phyloP scores from a whole-genome alignment of 2,797 vertebrate species.

The Chelidonichthys spinosus region DNA sequence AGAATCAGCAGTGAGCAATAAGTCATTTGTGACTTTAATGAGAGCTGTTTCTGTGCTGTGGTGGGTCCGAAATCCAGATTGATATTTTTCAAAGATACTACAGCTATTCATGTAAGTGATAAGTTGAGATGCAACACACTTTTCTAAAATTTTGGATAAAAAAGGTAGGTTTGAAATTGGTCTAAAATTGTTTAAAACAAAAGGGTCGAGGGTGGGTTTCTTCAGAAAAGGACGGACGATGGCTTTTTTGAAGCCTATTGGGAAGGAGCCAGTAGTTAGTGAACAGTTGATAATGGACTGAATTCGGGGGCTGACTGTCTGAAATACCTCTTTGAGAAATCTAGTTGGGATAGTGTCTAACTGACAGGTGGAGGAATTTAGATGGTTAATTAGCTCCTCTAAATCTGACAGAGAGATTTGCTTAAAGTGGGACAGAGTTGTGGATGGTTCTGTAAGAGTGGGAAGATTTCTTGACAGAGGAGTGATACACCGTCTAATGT shows the following conservation, averaged over 20 bases:
- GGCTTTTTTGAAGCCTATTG: background rate
- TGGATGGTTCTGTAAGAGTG: background rate
- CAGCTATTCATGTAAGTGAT: too few relatives aligned
- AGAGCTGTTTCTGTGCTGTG: background rate
- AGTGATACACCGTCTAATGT: background rate
- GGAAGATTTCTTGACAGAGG: background rate
- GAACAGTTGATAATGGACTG: background rate
- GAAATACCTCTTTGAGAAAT: background rate
- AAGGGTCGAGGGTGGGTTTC: background rate
- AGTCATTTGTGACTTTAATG: background rate
- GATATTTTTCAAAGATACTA: background rate
- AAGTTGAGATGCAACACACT: background rate
- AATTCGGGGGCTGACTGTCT: background rate
- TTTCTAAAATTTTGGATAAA: background rate
- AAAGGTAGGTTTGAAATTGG: background rate
- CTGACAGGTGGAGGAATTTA: background rate
- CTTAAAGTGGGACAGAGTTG: background rate
- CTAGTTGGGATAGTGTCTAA: background rate
- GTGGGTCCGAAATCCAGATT: background rate
- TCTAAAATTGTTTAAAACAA: background rate
- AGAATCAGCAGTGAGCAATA: background rate
- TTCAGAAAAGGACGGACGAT: background rate
- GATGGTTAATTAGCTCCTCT: background rate
- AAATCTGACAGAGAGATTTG: background rate
- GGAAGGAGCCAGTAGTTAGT: background rate